Percentiles rank a stretch among this genome's conserved stretches.
These are phyloP conservation scores for Spodoptera exigua DNA, from an alignment of 2,888 invertebrate genomes.

Conservation along the genomic window DNA sequence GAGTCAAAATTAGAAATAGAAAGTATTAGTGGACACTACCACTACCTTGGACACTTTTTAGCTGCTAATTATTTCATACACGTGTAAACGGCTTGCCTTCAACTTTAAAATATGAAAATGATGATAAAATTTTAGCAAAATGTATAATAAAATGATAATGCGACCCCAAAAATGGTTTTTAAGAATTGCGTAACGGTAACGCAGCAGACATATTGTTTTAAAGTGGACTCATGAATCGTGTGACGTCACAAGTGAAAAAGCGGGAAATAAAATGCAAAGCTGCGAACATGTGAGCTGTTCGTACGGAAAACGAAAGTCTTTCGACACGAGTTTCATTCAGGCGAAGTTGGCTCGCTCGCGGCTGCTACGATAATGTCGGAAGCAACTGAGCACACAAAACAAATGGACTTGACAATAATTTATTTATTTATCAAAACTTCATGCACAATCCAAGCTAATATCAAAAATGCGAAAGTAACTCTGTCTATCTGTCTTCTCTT, in stretches of 20 bases:
- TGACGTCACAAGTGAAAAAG: conserved; percentile 86
- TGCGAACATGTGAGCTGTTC: conserved; percentile 83
- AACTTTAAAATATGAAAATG: too few relatives aligned
- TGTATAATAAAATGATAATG: background rate
- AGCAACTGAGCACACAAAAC: conserved; percentile 52
- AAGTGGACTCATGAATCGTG: conserved; percentile 69
- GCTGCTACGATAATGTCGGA: conserved; percentile 68
- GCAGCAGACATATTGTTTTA: conserved; percentile 57
- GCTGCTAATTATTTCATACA: too few relatives aligned
- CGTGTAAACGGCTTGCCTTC: too few relatives aligned
- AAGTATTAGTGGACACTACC: too few relatives aligned
- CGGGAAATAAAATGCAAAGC: conserved; percentile 86
- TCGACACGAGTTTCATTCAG: conserved; percentile 84
- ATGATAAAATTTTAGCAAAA: conserved; percentile 1
- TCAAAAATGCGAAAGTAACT: too few relatives aligned
- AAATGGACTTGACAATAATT: conserved; percentile 43
- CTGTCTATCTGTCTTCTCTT: too few relatives aligned
- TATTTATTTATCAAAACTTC: background rate
- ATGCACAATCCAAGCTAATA: too few relatives aligned
- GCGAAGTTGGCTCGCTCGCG: conserved; percentile 81
- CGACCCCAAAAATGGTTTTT: conserved; percentile 1
- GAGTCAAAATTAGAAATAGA: too few relatives aligned
- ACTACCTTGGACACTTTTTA: too few relatives aligned
- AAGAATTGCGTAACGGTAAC: conserved; percentile 7
- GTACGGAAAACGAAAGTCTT: conserved; percentile 89